phyloP scores from a whole-genome alignment of 64 coral and sea anemone genomes.

The Porites lutea region DNA sequence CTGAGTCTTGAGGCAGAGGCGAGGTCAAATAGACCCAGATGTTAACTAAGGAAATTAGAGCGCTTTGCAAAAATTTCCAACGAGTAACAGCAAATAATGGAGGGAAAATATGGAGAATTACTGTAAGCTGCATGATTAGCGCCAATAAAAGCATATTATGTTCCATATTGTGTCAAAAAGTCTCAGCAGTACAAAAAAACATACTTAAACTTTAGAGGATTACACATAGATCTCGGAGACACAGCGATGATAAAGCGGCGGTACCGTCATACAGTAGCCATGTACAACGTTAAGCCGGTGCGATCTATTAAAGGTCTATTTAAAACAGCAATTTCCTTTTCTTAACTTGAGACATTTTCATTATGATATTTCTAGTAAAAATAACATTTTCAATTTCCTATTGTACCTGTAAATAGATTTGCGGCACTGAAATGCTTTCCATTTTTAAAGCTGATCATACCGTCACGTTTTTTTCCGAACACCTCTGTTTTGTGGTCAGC shows the following conservation, averaged over 20 bases:
- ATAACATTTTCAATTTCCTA: constrained; percentile 38
- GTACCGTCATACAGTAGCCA: not conserved
- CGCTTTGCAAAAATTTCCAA: not conserved
- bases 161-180: not conserved
- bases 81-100: no score
- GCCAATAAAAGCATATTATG: no score
- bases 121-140: no score
- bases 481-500: constrained; percentile 21
- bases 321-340: constrained; percentile 18
- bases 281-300: not conserved
- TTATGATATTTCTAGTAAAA: constrained; percentile 22
- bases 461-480: constrained; percentile 30
- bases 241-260: no score
- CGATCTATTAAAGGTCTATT: not conserved
- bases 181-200: not conserved
- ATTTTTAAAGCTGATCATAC: not conserved
- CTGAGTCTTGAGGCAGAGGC: no score
- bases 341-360: not conserved
- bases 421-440: not conserved
- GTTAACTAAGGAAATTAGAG: not conserved
- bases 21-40: not conserved
- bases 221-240: not conserved
- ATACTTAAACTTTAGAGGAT: constrained; percentile 14
- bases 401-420: constrained; percentile 9
- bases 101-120: no score